Evolutionary conservation across 2,888 invertebrate species (phyloP), one percentile per base, ranked within the genome.

Genomic region (Aproaerema taeniolella): DNA sequence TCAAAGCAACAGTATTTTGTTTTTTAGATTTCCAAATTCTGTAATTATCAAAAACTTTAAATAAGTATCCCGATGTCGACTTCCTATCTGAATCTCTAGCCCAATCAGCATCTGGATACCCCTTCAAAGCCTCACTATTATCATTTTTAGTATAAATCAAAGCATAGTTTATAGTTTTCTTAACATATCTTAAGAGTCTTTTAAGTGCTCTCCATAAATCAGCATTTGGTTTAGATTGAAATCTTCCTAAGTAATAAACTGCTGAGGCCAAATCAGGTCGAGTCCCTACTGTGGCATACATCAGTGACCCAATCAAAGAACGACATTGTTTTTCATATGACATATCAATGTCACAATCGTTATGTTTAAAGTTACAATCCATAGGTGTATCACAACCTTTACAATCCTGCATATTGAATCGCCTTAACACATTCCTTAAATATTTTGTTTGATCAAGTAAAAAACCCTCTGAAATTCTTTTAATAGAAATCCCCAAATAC

Each of bases 1-100:
- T 43, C 3, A 43, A 20, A n/a, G 46, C 37, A 12, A 46, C 44
- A 6, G 42, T 38, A 26, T 5, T 37, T 33, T 51, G 51, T 28
- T 49, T 52, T 11, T 43, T 49, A n/a, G 43, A 45, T 32, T 30
- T 42, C 49, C 47, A 51, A 9, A 30, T 26, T 7, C 46, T 38
- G 28, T 29, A 36, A 26, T 47, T 46, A 20, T 29, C 20, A 42
- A 36, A 49, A 1, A 46, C 13, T 38, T 43, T 41, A 31, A 47
- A 52, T 7, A 46, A 10, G 39, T 26, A 49, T 11, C 49, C 46
- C 16, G 34, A 31, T 8, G 42, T 49, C 1, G 46, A 47, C 28
- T 45, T 50, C 10, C 47, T 46, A 28, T 47, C 45, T 6, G 5
- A 5, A 35, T 37, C 36, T 30, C 44, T 30, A 7, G 34, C 43